Evolutionary conservation across 1,140 invertebrate species (phyloP).

Genomic region (Eupeodes corollae): DNA sequence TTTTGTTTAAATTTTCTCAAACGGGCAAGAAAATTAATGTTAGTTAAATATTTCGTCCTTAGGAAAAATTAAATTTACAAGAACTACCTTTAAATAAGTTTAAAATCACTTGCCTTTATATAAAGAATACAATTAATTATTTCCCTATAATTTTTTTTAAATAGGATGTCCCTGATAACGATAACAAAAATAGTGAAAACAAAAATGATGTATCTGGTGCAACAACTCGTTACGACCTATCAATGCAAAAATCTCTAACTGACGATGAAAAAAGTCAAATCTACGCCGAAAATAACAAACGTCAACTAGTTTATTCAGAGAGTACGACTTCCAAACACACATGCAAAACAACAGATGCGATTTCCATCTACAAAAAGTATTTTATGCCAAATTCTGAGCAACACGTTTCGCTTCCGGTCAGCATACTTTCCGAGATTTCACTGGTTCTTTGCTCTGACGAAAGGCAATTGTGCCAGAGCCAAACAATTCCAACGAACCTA

Average conservation of each 20-base stretch:
- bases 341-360: slow-evolving; percentile 37
- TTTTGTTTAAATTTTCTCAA: no score
- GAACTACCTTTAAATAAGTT: no score
- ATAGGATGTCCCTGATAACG: no score
- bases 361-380: slow-evolving; percentile 44
- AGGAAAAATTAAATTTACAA: no score
- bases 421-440: slow-evolving; percentile 38
- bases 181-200: slow-evolving; percentile 11
- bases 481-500: slow-evolving; percentile 35
- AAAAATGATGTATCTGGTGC: slow-evolving; percentile 28
- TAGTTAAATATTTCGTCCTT: no score
- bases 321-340: slow-evolving; percentile 2
- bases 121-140: no score
- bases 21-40: no score
- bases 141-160: no score
- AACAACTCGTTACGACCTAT: slow-evolving; percentile 30
- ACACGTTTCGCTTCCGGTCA: slow-evolving; percentile 35
- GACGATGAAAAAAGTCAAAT: slow-evolving; percentile 36
- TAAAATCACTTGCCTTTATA: no score
- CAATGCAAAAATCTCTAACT: slow-evolving; percentile 32
- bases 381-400: slow-evolving; percentile 38
- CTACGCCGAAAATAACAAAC: slow-evolving; percentile 32
- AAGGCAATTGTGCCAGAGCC: slow-evolving; percentile 30
- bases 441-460: slow-evolving; percentile 31
- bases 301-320: slow-evolving; percentile 2